Conservation (phyloP, 2,797 vertebrate genomes). For the Chiloscyllium punctatum region DNA sequence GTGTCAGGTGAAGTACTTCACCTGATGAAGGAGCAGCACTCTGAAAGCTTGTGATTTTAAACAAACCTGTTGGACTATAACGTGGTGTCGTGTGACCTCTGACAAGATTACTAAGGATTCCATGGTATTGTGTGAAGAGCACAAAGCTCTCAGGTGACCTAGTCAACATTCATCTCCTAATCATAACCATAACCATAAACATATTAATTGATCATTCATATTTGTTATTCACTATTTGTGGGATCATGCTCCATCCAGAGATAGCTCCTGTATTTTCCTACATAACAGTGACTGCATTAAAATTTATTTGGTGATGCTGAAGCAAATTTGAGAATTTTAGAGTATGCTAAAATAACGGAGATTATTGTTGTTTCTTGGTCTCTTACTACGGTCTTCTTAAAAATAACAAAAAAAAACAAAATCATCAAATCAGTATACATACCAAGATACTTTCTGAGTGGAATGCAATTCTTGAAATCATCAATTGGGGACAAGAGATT, state of each 20-base stretch:
- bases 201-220: not conserved
- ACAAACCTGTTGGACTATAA: too few relatives aligned
- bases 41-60: too few relatives aligned
- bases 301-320: not conserved
- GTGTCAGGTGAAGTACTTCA: too few relatives aligned
- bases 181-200: not conserved
- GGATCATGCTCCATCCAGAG: not conserved
- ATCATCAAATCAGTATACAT: conserved; percentile 51
- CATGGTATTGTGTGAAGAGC: not conserved
- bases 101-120: not conserved
- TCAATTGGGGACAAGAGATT: conserved; percentile 86
- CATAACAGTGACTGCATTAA: not conserved
- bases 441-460: conserved; percentile 87
- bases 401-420: not conserved
- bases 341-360: not conserved
- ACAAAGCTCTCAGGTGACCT: not conserved
- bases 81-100: too few relatives aligned
- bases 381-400: not conserved
- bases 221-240: not conserved
- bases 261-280: not conserved
- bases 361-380: not conserved
- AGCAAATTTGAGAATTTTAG: not conserved
- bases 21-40: too few relatives aligned
- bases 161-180: not conserved
- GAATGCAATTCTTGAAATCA: conserved; percentile 84